Percentiles rank a stretch among this genome's conserved stretches.
Evolutionary conservation across 1,140 invertebrate species (phyloP).

Genomic region (Hyphantria cunea): DNA sequence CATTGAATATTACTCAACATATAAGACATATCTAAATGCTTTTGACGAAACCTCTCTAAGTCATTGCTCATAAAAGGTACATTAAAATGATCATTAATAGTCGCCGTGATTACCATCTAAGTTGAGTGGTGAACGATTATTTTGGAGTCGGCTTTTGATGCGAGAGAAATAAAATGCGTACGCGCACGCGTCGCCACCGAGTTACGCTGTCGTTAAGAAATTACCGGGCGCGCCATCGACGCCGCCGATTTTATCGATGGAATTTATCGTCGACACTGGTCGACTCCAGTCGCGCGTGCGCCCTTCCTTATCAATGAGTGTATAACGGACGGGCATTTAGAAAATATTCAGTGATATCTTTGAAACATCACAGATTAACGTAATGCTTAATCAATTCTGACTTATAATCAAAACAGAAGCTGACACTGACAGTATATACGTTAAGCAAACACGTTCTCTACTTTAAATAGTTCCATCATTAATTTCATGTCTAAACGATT

Average conservation of each 20-base stretch:
- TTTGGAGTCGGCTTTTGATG: conserved; percentile 69
- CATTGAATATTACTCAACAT: conserved; percentile 23
- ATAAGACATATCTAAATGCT: conserved; percentile 18
- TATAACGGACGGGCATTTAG: conserved; percentile 26
- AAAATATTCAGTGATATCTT: conserved; percentile 13
- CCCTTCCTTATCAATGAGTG: conserved; percentile 44
- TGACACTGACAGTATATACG: too few species aligned
- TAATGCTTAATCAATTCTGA: conserved; percentile 7
- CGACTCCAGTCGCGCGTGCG: conserved; percentile 56
- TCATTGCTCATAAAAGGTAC: conserved; percentile 65
- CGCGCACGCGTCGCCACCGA: conserved; percentile 77
- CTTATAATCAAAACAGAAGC: not conserved
- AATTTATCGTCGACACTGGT: conserved; percentile 71
- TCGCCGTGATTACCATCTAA: conserved; percentile 77
- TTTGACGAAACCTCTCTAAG: conserved; percentile 40
- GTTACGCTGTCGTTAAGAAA: conserved; percentile 79
- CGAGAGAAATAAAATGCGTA: conserved; percentile 76
- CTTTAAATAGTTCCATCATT: conserved; percentile 38
- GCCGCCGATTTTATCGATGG: conserved; percentile 79
- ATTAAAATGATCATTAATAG: conserved; percentile 76
- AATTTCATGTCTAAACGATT: conserved; percentile 55
- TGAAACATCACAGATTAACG: not conserved
- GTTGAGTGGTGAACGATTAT: conserved; percentile 78
- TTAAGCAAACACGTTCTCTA: conserved; percentile 1
- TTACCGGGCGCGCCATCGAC: conserved; percentile 67